Evolutionary conservation across 2,113 vertebrate species (phyloP).

Genomic region (Ginglymostoma cirratum): DNA sequence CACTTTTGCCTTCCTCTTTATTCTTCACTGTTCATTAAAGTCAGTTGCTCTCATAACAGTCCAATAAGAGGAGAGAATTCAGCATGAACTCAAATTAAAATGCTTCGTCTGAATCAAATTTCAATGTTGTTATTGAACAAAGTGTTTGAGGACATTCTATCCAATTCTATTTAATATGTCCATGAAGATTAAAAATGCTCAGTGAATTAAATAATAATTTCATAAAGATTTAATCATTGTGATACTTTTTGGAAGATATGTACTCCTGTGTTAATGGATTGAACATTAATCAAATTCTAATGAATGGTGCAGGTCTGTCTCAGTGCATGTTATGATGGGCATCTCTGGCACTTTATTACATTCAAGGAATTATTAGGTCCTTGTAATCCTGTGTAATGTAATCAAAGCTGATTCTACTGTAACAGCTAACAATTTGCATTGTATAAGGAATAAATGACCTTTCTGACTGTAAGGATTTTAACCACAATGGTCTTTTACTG

Average conservation of each 20-base stretch:
- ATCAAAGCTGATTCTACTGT: conserved; percentile 24
- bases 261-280: neutral
- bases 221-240: conserved; percentile 12
- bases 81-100: conserved; percentile 18
- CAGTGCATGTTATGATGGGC: neutral
- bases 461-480: neutral
- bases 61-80: conserved; percentile 13
- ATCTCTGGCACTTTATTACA: conserved; percentile 31
- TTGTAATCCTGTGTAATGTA: conserved; percentile 29
- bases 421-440: conserved; percentile 17
- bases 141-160: neutral
- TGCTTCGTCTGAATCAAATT: conserved; percentile 14
- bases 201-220: conserved; percentile 2
- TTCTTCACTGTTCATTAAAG: neutral
- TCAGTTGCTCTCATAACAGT: neutral
- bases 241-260: neutral
- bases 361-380: conserved; percentile 20
- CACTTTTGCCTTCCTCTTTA: neutral
- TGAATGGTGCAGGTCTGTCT: neutral
- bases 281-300: conserved; percentile 21
- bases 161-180: conserved; percentile 19
- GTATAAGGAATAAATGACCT: conserved; percentile 17
- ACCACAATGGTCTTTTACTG: neutral
- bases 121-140: neutral
- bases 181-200: neutral